A percentile compares a stretch with the other conserved stretches of the same genome.
Conservation (phyloP, 2,797 vertebrate species). For the Sebastes taczanowskii region DNA sequence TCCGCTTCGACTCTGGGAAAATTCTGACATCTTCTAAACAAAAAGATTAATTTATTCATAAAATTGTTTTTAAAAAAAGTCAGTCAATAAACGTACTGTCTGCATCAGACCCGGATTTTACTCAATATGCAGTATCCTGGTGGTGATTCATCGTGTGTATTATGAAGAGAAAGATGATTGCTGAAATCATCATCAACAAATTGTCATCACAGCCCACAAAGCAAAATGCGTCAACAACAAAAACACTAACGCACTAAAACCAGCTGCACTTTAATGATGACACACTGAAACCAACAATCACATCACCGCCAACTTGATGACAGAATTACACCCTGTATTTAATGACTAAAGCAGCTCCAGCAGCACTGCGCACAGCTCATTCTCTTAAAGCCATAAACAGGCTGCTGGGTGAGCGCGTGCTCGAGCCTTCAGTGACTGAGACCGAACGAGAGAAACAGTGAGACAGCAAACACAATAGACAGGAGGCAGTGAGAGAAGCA, state of each 20-base stretch:
- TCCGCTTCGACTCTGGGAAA: no score
- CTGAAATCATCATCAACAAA: conserved; percentile 23
- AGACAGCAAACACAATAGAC: conserved; percentile 50
- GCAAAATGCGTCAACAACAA: conserved; percentile 9
- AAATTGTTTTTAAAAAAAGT: not conserved
- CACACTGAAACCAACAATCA: conserved; percentile 37
- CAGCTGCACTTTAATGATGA: conserved; percentile 23
- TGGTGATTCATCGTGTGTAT: conserved; percentile 5
- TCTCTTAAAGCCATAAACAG: conserved; percentile 27
- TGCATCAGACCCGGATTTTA: not conserved
- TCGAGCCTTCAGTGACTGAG: conserved; percentile 7
- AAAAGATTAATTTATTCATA: no score
- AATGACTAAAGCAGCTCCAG: conserved; percentile 32
- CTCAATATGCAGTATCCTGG: not conserved
- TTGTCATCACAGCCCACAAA: conserved; percentile 12
- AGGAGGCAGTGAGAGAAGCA: conserved; percentile 28
- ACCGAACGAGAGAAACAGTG: not conserved
- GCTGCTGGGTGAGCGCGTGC: conserved; percentile 1
- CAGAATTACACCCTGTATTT: conserved; percentile 50
- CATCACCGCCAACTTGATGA: conserved; percentile 16
- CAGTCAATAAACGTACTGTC: not conserved
- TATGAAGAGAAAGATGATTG: conserved; percentile 15
- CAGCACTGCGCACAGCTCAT: not conserved
- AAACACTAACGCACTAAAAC: conserved; percentile 3
- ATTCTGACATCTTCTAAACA: no score